Evolutionary conservation across 2,888 invertebrate species (phyloP).

Genomic region (Tetanocera ferruginea): DNA sequence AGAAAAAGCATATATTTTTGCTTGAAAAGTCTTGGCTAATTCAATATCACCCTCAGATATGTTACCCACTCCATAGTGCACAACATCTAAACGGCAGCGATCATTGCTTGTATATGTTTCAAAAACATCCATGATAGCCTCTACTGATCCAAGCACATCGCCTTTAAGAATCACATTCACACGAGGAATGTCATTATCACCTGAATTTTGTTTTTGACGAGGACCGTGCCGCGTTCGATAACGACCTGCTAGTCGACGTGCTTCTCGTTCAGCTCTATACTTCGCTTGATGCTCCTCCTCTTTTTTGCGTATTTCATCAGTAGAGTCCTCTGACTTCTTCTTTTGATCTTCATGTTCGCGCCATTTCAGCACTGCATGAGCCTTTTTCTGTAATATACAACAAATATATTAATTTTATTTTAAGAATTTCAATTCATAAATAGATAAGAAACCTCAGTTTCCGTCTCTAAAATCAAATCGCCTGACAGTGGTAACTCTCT

Average conservation of each 20-base stretch:
- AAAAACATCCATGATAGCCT: conserved; percentile 92
- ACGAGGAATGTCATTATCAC: conserved; percentile 72
- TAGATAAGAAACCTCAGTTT: conserved; percentile 74
- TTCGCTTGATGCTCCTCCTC: conserved; percentile 75
- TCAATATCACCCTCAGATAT: conserved; percentile 88
- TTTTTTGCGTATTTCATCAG: conserved; percentile 76
- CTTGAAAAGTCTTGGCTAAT: conserved; percentile 81
- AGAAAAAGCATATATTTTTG: conserved; percentile 91
- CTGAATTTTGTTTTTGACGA: conserved; percentile 72
- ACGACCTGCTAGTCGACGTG: conserved; percentile 76
- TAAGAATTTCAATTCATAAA: conserved; percentile 1
- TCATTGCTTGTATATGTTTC: conserved; percentile 85
- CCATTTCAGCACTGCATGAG: conserved; percentile 77
- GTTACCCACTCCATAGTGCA: conserved; percentile 92
- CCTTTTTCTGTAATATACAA: conserved; percentile 73
- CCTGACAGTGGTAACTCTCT: conserved; percentile 89
- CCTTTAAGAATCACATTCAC: conserved; percentile 80
- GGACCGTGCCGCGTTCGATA: conserved; percentile 74
- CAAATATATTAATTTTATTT: neutral
- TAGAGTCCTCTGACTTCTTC: conserved; percentile 76
- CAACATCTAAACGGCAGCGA: conserved; percentile 83
- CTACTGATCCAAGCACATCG: conserved; percentile 96
- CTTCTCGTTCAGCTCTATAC: conserved; percentile 76
- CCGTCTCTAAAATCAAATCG: conserved; percentile 87
- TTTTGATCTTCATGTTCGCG: conserved; percentile 75